Base-by-base conservation (phyloP, 2,888 invertebrate genomes). In the Pterostichus madidus region DNA sequence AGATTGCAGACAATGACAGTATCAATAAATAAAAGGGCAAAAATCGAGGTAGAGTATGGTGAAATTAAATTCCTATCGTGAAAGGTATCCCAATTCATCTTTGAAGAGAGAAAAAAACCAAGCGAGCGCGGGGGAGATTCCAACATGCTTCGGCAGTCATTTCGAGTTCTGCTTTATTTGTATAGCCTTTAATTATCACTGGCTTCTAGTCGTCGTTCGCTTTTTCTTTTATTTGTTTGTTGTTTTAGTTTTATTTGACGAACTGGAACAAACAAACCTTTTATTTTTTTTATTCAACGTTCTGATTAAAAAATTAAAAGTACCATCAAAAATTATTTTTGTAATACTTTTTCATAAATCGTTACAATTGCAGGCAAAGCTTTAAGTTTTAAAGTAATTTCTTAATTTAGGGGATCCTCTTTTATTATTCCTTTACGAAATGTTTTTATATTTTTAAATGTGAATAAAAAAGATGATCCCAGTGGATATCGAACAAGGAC, bases 151-250 rank as follows among this genome's bases (percentile, higher is more conserved):
- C 77, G 61, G 17, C 53, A 77, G 82, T 76, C 76, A 82, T 82
- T 82, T 82, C 35, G 82, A 59, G 76, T 82, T 76, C 64, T 82
- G 77, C 61, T 76, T 77, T 83, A 83, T 83, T 83, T 83, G 77
- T 83, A 77, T 77, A 77, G 82, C 52, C 64, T 83, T 61, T 83
- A 83, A 83, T 83, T 83, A 83, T 83, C 76, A 77, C 68, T 77
- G 53, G 77, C 77, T 83, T 64, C 68, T 35, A 46, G 44, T 53
- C 39, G 52, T 61, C 56, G 17, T 81, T 81, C 73, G 56, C 56
- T 59, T 81, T 44, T 81, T 35, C 24, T 49, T 49, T 77, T 35
- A 39, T 79, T 79, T 83, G 52, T 76, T 61, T 49, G 77, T 83
- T 61, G 77, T 64, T 83, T 83, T 83, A 83, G 77, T 83, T 83